Conservation (phyloP, 2,797 vertebrate species). For the Choloepus didactylus region DNA sequence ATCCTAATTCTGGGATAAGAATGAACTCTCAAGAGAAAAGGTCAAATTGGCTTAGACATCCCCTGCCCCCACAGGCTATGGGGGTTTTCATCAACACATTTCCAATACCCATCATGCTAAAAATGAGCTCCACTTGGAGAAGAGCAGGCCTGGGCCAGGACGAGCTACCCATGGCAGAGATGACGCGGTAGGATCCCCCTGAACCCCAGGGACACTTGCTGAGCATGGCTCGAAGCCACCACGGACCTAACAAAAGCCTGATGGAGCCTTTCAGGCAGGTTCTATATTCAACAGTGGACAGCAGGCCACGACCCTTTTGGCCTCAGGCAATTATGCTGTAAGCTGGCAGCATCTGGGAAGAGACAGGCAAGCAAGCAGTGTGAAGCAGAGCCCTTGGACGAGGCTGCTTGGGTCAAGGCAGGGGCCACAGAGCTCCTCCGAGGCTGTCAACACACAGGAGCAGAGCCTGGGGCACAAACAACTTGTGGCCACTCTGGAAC, state of each 20-base stretch:
- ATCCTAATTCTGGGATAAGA: background rate
- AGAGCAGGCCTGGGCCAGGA: background rate
- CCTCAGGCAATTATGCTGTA: background rate
- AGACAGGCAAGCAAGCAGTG: rapidly evolving
- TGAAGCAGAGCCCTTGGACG: background rate
- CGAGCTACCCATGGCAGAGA: background rate
- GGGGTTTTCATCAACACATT: background rate
- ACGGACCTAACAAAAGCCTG: background rate
- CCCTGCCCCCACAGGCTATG: background rate
- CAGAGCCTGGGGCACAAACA: background rate
- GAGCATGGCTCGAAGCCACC: background rate
- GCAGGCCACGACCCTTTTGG: background rate
- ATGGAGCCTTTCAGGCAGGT: background rate
- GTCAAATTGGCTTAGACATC: background rate
- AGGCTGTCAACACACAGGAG: background rate
- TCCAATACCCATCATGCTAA: background rate
- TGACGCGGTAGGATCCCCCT: too few species aligned
- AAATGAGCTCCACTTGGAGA: background rate
- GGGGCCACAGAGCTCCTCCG: background rate
- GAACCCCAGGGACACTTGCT: background rate
- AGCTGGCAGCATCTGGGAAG: background rate
- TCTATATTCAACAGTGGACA: background rate
- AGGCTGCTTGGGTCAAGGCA: background rate
- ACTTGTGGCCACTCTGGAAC: background rate
- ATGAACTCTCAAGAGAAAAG: background rate